Evolutionary conservation across 2,888 invertebrate genomes (phyloP).

Genomic region (Aspidapion aeneum): DNA sequence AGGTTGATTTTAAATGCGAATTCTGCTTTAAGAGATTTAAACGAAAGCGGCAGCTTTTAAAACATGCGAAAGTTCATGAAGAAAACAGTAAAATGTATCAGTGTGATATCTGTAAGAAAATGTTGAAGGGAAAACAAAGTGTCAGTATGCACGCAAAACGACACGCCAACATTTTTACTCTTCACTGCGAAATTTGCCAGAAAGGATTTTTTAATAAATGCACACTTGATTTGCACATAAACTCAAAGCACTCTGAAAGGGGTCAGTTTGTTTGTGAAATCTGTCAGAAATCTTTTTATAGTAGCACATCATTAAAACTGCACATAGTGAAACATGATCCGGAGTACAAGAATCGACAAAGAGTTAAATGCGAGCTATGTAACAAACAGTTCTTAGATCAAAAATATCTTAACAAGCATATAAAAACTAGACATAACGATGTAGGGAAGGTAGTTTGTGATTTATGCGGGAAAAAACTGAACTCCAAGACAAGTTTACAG

Average conservation of each 20-base stretch:
- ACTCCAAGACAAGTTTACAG: constrained; percentile 40
- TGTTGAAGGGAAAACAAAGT: constrained; percentile 25
- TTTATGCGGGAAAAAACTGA: constrained; percentile 52
- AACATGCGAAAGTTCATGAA: constrained; percentile 40
- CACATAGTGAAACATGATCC: constrained; percentile 19
- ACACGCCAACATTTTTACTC: constrained; percentile 35
- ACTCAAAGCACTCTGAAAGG: background rate
- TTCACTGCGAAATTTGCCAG: constrained; percentile 35
- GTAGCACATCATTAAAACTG: constrained; percentile 42
- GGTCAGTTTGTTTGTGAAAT: constrained; percentile 23
- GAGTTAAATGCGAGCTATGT: constrained; percentile 33
- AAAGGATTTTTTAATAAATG: constrained; percentile 27
- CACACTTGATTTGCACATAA: background rate
- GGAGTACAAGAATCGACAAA: constrained; percentile 7
- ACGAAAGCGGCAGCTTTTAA: constrained; percentile 32
- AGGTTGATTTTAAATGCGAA: constrained; percentile 32
- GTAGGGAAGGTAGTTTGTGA: constrained; percentile 45
- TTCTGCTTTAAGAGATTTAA: constrained; percentile 32
- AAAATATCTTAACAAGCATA: constrained; percentile 31
- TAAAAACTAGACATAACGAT: constrained; percentile 44
- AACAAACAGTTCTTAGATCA: constrained; percentile 30
- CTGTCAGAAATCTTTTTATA: constrained; percentile 33
- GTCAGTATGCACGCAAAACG: constrained; percentile 36
- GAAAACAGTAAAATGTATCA: constrained; percentile 38
- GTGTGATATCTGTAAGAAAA: constrained; percentile 37